phyloP scores from a whole-genome alignment of 2,888 invertebrate species.

The Drosophila kokeensis region DNA sequence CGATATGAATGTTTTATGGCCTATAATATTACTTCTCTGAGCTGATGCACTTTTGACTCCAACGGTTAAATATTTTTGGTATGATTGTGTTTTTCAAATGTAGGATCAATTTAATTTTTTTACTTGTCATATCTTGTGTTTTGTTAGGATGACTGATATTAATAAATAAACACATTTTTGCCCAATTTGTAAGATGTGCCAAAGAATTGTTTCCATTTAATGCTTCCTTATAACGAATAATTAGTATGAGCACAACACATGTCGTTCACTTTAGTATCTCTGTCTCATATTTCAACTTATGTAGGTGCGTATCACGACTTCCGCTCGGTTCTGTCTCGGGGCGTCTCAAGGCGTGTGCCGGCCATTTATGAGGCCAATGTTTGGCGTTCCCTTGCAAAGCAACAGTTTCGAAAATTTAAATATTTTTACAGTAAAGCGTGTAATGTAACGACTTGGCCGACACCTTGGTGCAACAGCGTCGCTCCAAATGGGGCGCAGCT shows the following conservation, averaged over 20 bases:
- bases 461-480: constrained; percentile 56
- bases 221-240: not conserved
- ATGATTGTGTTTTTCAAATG: not conserved
- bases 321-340: constrained; percentile 16
- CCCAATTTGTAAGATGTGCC: not conserved
- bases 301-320: constrained; percentile 28
- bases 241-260: constrained; percentile 6
- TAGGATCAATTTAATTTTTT: not conserved
- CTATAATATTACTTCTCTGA: not conserved
- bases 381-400: constrained; percentile 16
- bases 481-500: constrained; percentile 49
- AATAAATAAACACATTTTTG: not conserved
- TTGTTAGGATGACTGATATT: not conserved
- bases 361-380: constrained; percentile 20
- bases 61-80: not conserved
- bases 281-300: constrained; percentile 16
- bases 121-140: not conserved
- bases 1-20: not conserved
- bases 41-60: not conserved
- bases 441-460: constrained; percentile 58
- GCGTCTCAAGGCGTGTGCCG: constrained; percentile 25
- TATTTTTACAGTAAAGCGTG: constrained; percentile 57
- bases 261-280: constrained; percentile 13
- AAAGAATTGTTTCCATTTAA: not conserved
- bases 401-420: constrained; percentile 52